These are phyloP conservation scores for Ursus arctos DNA, from an alignment of 2,113 vertebrate genomes.

Conservation along the genomic window DNA sequence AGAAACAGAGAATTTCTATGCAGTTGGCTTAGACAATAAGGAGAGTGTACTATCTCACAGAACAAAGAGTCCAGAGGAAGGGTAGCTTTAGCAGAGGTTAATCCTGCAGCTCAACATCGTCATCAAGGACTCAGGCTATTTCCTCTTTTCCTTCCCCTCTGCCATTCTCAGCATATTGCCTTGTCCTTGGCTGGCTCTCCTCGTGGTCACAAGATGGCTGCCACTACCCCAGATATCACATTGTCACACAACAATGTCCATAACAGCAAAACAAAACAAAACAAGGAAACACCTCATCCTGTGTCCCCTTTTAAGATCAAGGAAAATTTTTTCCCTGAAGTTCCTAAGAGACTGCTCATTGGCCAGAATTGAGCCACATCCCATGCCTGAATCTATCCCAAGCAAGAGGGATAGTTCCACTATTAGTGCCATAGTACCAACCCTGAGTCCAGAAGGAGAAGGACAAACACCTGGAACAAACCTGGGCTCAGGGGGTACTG, in stretches of 20 bases:
- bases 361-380: background rate
- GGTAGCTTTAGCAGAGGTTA: background rate
- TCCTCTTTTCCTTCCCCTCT: conserved; percentile 23
- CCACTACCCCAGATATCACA: background rate
- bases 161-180: background rate
- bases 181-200: background rate
- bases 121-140: background rate
- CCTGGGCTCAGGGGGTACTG: background rate
- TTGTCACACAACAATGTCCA: background rate
- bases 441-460: background rate
- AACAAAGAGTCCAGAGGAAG: background rate
- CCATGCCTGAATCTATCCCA: background rate
- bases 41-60: background rate
- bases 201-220: background rate
- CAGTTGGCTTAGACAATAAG: conserved; percentile 2
- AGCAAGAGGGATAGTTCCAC: background rate
- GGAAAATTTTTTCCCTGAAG: background rate
- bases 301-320: background rate
- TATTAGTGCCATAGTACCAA: background rate
- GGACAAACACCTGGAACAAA: background rate
- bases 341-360: background rate
- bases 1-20: conserved; percentile 21
- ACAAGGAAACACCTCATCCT: background rate
- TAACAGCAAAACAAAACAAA: background rate
- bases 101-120: background rate